Percentiles rank a stretch among this genome's conserved stretches.
phyloP scores from a whole-genome alignment of 2,113 vertebrate genomes.

The Sylvia atricapilla region DNA sequence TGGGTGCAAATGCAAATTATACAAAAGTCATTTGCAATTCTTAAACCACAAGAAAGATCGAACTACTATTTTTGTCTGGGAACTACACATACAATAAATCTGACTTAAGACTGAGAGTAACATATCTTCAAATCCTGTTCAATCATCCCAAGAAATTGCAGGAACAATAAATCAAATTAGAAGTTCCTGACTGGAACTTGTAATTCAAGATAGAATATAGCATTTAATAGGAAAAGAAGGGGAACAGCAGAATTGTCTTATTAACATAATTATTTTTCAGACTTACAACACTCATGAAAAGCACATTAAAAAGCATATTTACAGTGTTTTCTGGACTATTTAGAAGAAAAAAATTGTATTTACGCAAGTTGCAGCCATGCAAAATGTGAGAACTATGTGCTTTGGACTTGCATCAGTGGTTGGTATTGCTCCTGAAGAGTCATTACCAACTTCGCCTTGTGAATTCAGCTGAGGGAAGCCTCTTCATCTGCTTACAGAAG shows the following conservation, averaged over 20 bases:
- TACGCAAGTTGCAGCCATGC: not conserved
- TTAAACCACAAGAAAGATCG: not conserved
- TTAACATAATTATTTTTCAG: not conserved
- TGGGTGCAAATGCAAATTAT: not conserved
- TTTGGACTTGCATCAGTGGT: not conserved
- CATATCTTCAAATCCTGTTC: not conserved
- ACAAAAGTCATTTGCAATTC: not conserved
- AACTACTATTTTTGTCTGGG: not conserved
- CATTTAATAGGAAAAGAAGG: not conserved
- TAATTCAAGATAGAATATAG: not conserved
- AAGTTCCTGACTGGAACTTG: not conserved
- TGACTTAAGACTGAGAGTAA: not conserved
- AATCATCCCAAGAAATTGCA: not conserved
- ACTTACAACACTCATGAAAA: not conserved
- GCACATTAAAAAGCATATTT: not conserved
- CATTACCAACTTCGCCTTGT: not conserved
- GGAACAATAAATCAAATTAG: not conserved
- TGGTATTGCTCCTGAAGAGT: not conserved
- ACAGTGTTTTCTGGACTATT: not conserved
- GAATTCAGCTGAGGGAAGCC: not conserved
- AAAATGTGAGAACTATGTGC: not conserved
- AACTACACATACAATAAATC: not conserved
- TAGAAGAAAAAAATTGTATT: not conserved
- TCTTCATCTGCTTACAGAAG: not conserved
- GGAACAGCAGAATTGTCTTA: not conserved